A percentile compares a stretch with the other conserved stretches of the same genome.
These are phyloP conservation scores for Piscicola geometra DNA, from an alignment of 2,888 invertebrate species.

Conservation along the genomic window DNA sequence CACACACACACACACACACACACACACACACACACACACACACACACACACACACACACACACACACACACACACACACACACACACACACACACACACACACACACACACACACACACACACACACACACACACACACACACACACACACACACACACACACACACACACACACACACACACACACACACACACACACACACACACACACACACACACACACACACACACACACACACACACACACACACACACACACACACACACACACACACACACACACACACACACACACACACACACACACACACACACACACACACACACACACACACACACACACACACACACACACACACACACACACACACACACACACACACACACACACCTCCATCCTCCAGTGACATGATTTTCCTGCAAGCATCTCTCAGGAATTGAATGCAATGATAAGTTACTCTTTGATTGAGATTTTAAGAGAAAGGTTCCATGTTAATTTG, in stretches of 20 bases:
- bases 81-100: slow-evolving; percentile 16
- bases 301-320: slow-evolving; percentile 16
- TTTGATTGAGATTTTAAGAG: too few relatives aligned
- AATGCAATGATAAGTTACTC: too few relatives aligned
- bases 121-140: slow-evolving; percentile 16
- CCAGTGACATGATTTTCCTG: too few relatives aligned
- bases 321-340: slow-evolving; percentile 16
- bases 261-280: slow-evolving; percentile 16
- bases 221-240: slow-evolving; percentile 16
- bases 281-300: slow-evolving; percentile 16
- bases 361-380: slow-evolving; percentile 16
- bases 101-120: slow-evolving; percentile 16
- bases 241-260: slow-evolving; percentile 16
- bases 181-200: slow-evolving; percentile 16
- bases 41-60: slow-evolving; percentile 18
- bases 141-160: slow-evolving; percentile 16
- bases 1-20: too few relatives aligned
- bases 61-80: slow-evolving; percentile 14
- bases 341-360: slow-evolving; percentile 16
- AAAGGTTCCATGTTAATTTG: too few relatives aligned
- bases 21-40: too few relatives aligned
- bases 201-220: slow-evolving; percentile 16
- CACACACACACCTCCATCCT: neutral
- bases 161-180: slow-evolving; percentile 15
- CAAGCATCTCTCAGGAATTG: too few relatives aligned